Base-by-base conservation (phyloP, 2,113 vertebrate species). In the Phoxinus phoxinus region DNA sequence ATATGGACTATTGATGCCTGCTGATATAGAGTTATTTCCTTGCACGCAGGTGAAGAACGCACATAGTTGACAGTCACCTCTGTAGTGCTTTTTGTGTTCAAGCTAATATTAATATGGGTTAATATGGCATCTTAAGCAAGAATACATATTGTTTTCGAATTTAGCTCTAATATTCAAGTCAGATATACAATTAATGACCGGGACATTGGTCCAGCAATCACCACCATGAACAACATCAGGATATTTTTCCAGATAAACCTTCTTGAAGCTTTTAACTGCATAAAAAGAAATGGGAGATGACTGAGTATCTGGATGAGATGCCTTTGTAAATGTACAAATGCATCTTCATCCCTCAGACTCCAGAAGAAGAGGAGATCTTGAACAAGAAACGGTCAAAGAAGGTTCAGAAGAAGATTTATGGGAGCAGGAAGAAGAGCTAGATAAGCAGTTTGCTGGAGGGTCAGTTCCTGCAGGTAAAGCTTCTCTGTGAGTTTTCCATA, bases 371-470 rank as follows among this genome's bases (percentile, higher is more conserved):
- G 83, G 97, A 99, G 79, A 96, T 98, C 80, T 91, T 99, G 89
- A 99, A 99, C 91, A 99, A 97, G 93, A 99, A 99, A 63, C 94
- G 98, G 84, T 99, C 98, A 41, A 99, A 98, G 94, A 99, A 96
- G 93, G 97, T 96, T 88, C 97, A 98, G 94, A 99, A 99, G 90
- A 99, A 99, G 89, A 97, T 98, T 0, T 96, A 99, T 7, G 97
- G 98, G 58, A 95, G 97, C 53, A 97, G 98, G 89, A 98, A 99
- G 93, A 96, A 93, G 0, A 95, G 97, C 41, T 99, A 99, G 91
- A 98, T 99, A 90, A 97, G 96, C 87, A 84, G 93, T 51, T 95
- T 99, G 86, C 91, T 99, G 81, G 98, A 99, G 90, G 98, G 99
- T 79, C 98, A 99, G 92, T 99, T 99, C 93, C 95, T 94, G 93